Base-by-base conservation (phyloP, 1,140 invertebrate species). In the Pachyrhynchus sulphureomaculatus region DNA sequence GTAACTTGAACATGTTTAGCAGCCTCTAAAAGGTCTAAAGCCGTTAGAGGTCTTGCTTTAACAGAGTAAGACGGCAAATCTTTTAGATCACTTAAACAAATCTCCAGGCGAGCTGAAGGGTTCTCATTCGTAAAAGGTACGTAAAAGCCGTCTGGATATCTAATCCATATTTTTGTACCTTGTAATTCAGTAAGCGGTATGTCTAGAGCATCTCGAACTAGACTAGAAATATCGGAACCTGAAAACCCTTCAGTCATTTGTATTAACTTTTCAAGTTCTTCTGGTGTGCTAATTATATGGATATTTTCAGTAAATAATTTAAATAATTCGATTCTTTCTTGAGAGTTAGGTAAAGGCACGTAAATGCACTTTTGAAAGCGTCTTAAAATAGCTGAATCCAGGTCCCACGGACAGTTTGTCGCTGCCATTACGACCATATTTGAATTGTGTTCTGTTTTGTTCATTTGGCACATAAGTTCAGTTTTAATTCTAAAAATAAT, bases 401-500 rank as follows among this genome's bases (percentile, higher is more conserved):
- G 71, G 53, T 86, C 83, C 84, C 84, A 86, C 3, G 85, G 85
- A 72, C 83, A 84, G 72, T 86, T 86, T 12, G 85, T 86, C 5
- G 84, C 84, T 69, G 80, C 81, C 21, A 86, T 68, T 4, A 86
- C 61, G 57, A 84, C 79, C 33, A 80, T 67, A 39, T 74, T 71
- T n/a, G 65, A 61, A 42, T 67, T 74, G 20, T 76, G 70, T 58
- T 76, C 76, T 20, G 72, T 65, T 44, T 58, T 78, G 62, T 79
- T 77, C 71, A 83, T 75, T 73, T 83, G 81, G 62, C 74, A 77
- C 47, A 84, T 73, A 20, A 84, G 71, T 69, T 83, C 81, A 5
- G 80, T 82, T 69, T 84, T 83, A n/a, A 83, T 76, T 32, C 81
- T 77, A 52, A 34, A 65, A 58, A 64, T 21, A 61, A 26, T 24